A percentile compares a stretch with the other conserved stretches of the same genome.
These are phyloP conservation scores for Cynopterus sphinx DNA, from an alignment of 2,797 vertebrate genomes.

Conservation along the genomic window DNA sequence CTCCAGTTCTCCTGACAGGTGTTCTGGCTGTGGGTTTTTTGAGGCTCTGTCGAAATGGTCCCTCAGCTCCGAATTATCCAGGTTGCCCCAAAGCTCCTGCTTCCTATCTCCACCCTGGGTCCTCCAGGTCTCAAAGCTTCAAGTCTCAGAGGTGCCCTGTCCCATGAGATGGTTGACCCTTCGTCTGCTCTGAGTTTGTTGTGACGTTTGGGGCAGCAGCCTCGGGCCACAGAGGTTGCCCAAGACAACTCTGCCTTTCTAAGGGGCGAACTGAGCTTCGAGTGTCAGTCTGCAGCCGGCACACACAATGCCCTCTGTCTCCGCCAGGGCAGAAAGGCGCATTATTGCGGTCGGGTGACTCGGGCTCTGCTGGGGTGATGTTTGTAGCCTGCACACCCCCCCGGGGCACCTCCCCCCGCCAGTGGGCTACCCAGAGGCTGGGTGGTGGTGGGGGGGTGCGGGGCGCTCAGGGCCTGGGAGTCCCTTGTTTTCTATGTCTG, in stretches of 20 bases:
- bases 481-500: neutral
- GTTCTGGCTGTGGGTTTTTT: neutral
- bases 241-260: constrained; percentile 74
- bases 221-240: constrained; percentile 7
- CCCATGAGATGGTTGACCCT: neutral
- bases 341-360: constrained; percentile 80
- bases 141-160: neutral
- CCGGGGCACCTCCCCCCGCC: neutral
- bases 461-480: neutral
- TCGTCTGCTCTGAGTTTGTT: neutral
- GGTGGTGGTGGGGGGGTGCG: neutral
- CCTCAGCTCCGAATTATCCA: neutral
- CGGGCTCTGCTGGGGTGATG: constrained; percentile 17
- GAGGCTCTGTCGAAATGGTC: neutral
- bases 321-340: constrained; percentile 72
- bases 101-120: neutral
- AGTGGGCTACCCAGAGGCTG: neutral
- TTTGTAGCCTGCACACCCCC: constrained; percentile 36
- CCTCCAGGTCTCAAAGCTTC: neutral
- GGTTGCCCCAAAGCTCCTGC: neutral
- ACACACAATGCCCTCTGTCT: constrained; percentile 80
- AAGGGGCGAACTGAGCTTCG: neutral
- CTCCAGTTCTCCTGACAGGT: neutral
- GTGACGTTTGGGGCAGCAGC: constrained; percentile 19
- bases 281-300: neutral